Base-by-base conservation (phyloP, 2,113 vertebrate species). In the Centropus bengalensis region DNA sequence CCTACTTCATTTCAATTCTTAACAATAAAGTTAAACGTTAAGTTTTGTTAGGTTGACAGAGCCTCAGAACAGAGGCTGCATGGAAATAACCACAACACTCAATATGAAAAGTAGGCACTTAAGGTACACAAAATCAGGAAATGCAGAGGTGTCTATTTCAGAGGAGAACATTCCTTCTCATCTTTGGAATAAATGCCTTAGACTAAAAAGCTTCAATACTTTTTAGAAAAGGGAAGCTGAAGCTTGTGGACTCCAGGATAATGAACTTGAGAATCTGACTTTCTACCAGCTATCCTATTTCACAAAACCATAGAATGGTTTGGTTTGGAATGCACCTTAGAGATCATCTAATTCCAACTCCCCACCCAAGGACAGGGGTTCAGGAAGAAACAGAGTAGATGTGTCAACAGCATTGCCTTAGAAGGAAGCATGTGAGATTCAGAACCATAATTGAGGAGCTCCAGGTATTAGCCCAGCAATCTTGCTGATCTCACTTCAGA, bases 361-460 rank as follows among this genome's bases (percentile, higher is more conserved):
- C 44, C 44, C 44, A 18, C 6, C 44, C 44, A 45, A 18, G 44
- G 44, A 18, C 44, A 36, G 36, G 36, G n/a, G 13, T 38, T 81
- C 68, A 81, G 78, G 77, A 92, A 42, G 64, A 71, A 94, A 92
- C 52, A 18, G n/a, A 88, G 64, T 59, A 93, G 73, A 91, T 69
- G 27, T 32, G 64, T 74, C 73, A 77, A 32, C 51, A 45, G 63
- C 86, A 21, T 10, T 86, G 73, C 44, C 73, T 58, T 1, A 74
- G 45, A 78, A 81, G 56, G 17, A 88, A 81, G 44, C 13, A 66
- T 23, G 55, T 0, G 19, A 92, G 73, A 93, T 23, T 38, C 54
- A 81, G 0, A 0, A 40, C n/a, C 45, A 16, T 82, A 91, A 92
- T 9, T 81, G 83, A 95, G 64, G 36, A 73, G 30, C 70, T 68